phyloP scores from a whole-genome alignment of 2,113 vertebrate genomes.

The Lamprologus ornatipinnis region DNA sequence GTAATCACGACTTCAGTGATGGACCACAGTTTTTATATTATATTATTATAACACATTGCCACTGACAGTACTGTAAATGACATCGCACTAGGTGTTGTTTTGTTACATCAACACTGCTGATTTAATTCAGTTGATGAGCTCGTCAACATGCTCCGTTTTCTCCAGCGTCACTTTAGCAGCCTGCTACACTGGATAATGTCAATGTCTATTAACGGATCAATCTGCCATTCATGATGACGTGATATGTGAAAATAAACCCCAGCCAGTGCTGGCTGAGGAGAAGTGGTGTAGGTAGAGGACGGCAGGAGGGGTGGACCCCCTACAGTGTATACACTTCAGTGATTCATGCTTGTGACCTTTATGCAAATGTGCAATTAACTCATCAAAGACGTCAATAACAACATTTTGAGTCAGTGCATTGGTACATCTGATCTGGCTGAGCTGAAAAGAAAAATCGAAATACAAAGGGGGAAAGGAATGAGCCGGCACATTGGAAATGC shows the following conservation, averaged over 20 bases:
- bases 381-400: conserved; percentile 36
- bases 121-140: neutral
- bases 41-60: neutral
- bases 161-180: neutral
- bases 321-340: neutral
- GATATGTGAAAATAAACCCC: neutral
- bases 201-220: neutral
- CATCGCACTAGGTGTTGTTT: neutral
- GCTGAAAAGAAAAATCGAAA: neutral
- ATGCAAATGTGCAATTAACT: conserved; percentile 26
- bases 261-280: neutral
- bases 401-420: conserved; percentile 7
- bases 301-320: neutral
- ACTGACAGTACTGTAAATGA: neutral
- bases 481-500: neutral
- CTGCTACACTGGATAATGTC: neutral
- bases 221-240: neutral
- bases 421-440: neutral
- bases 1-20: neutral
- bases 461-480: neutral
- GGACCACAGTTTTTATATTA: neutral
- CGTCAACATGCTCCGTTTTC: neutral
- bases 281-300: neutral
- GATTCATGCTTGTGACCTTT: conserved; percentile 40
- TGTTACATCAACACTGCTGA: neutral